Conservation (phyloP, 2,113 vertebrate genomes). For the Spea bombifrons region DNA sequence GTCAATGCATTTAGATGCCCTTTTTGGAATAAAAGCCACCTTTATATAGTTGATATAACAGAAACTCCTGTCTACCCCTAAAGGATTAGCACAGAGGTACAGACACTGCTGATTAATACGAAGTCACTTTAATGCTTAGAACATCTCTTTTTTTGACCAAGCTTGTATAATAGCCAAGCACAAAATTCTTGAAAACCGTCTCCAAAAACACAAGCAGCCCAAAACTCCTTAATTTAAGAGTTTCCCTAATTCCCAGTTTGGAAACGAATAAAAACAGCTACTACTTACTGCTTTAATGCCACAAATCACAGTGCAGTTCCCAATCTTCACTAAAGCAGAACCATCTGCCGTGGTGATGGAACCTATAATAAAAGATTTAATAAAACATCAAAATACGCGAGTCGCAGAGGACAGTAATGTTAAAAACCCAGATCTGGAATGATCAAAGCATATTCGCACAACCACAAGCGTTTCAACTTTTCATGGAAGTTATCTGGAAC, state of each 20-base stretch:
- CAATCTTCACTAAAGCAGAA: conserved; percentile 90
- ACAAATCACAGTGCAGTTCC: conserved; percentile 92
- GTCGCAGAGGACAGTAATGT: background rate
- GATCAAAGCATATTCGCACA: background rate
- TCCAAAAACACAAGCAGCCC: background rate
- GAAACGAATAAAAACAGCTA: conserved; percentile 26
- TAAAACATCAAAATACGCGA: background rate
- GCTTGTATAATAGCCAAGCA: background rate
- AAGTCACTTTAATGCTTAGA: too few species aligned
- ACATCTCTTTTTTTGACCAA: background rate
- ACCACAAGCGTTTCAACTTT: conserved; percentile 3
- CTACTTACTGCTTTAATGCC: conserved; percentile 87
- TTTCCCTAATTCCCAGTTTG: background rate
- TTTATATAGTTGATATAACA: too few species aligned
- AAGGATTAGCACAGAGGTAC: too few species aligned
- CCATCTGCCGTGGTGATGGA: conserved; percentile 94
- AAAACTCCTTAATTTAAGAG: background rate
- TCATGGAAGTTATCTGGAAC: background rate
- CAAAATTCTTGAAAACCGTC: background rate
- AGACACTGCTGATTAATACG: too few species aligned
- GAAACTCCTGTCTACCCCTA: too few species aligned
- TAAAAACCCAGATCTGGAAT: background rate
- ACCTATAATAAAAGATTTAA: conserved; percentile 62
- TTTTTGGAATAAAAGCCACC: too few species aligned
- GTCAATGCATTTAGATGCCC: too few species aligned